Evolutionary conservation across 2,888 invertebrate genomes (phyloP), one percentile per base, ranked within the genome.

Genomic region (Pollenia griseotomentosa): DNA sequence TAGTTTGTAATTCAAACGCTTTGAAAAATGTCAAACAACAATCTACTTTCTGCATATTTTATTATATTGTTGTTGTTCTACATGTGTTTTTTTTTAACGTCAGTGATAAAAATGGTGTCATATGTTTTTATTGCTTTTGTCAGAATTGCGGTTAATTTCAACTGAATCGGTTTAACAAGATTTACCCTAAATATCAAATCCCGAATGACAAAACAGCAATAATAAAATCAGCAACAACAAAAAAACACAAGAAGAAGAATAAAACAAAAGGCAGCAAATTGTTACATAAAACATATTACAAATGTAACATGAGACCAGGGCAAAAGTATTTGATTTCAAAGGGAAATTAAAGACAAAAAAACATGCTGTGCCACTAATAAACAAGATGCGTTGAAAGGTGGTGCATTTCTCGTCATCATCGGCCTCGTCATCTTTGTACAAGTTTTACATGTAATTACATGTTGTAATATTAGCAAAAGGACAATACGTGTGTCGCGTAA

Each of bases 41-140:
- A 75, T 73, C 59, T 66, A 83, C 48, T 73, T 71, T 73, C 59
- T 63, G 55, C 66, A 74, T 81, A 83, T 46, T 63, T 68, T 55
- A 78, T 57, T 61, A 53, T 70, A 33, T 44, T 68, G 2, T 66
- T 40, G 48, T 55, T 61, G 11, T 44, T 77, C 42, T 48, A 14
- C 63, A 6, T 19, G 8, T 8, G 16, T 63, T 74, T 74, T 75
- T 74, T 71, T 80, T n/a, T 44, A 68, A 6, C 33, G 33, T 33
- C 33, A 33, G 33, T 33, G 55, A n/a, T 46, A 61, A 53, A 88
- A 88, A 89, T 88, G 88, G 88, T 89, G 89, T 89, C 89, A 89
- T 89, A 88, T 89, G 89, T 85, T 89, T 89, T 89, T 89, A 89
- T 89, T 89, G 82, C 88, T 87, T 85, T 83, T 83, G 68, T 77